Base-by-base conservation (phyloP, 2,797 vertebrate genomes). In the Gastrophryne carolinensis region DNA sequence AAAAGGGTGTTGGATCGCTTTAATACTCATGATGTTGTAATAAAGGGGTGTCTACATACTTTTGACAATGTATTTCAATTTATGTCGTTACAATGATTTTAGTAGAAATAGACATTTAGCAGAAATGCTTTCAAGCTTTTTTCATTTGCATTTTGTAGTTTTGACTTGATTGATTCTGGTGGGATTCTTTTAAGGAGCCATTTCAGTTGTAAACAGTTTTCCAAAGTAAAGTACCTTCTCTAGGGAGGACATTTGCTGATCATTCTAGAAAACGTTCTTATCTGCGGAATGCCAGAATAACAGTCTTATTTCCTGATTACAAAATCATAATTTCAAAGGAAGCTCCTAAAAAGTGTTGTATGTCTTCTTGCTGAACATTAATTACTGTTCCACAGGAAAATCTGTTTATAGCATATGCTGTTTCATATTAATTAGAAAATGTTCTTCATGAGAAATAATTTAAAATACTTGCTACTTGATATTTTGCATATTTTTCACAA, bases 341-440 rank as follows among this genome's bases (percentile, higher is more conserved):
- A 37, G 35, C 37, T 56, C 35, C 41, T n/a, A 68, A 68, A 68
- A 34, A 57, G 17, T 5, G 39, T 19, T 39, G 41, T 19, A 47
- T 52, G 29, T 66, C 64, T 35, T 41, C 41, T 68, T 8, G n/a
- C 17, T 54, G 3, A 57, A n/a, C 35, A 15, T 53, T 68, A 56
- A 56, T 68, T 39, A 54, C 35, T 27, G 37, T 56, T 41, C 37
- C 23, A 27, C 54, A 4, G 21, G 29, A 65, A 39, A 30, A 64
- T 53, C 23, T 52, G 10, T 52, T 9, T 37, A 13, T 30, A 37
- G 19, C 11, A 29, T 30, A 56, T 29, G 26, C n/a, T 30, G 27
- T 12, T 56, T 8, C 30, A 30, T 56, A 6, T 54, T 68, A 23
- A 53, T 37, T 53, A 24, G 53, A 7, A 53, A 67, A 66, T 4